A percentile compares a stretch with the other conserved stretches of the same genome.
phyloP scores from a whole-genome alignment of 2,797 vertebrate genomes.

The Melanogrammus aeglefinus region DNA sequence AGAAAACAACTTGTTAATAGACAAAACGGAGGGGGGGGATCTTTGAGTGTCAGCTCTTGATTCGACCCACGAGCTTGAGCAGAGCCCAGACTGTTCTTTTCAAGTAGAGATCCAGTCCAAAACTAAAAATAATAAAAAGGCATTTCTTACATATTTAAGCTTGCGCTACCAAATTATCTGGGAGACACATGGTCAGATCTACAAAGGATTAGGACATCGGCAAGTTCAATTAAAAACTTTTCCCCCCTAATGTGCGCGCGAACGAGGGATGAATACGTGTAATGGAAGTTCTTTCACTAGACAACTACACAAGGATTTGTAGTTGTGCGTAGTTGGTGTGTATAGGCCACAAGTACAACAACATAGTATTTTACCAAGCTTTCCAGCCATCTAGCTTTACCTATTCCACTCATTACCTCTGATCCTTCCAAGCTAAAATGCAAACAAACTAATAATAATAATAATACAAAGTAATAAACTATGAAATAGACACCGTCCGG shows the following conservation, averaged over 20 bases:
- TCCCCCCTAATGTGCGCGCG: background rate
- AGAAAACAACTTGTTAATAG: slow-evolving; percentile 20
- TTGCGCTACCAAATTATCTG: background rate
- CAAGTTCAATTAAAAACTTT: background rate
- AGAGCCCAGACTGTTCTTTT: background rate
- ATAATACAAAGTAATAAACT: background rate
- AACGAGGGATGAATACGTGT: background rate
- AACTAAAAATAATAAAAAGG: background rate
- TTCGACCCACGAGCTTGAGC: background rate
- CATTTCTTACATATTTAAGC: background rate
- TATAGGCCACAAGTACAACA: background rate
- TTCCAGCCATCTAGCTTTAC: background rate
- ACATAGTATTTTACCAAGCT: slow-evolving; percentile 1
- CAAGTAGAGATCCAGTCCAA: slow-evolving; percentile 1
- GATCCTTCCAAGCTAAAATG: background rate
- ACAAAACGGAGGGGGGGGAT: background rate
- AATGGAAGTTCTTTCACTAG: background rate
- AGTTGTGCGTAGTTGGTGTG: background rate
- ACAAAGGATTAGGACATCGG: background rate
- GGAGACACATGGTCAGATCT: background rate
- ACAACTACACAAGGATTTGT: background rate
- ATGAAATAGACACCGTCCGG: background rate
- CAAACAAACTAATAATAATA: background rate
- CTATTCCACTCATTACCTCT: background rate
- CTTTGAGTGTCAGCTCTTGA: background rate